Evolutionary conservation across 1,140 invertebrate species (phyloP).

Genomic region (Melanaphis sacchari): DNA sequence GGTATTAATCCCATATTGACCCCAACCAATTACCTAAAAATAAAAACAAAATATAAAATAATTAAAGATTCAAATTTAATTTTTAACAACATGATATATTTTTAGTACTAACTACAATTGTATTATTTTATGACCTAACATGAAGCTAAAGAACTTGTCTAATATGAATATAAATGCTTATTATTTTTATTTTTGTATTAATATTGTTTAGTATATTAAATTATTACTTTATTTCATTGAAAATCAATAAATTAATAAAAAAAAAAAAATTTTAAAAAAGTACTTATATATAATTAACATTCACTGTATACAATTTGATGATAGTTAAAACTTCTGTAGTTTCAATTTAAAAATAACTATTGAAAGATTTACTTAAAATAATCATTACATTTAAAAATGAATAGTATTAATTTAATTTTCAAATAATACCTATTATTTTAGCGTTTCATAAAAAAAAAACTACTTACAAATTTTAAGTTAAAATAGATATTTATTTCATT

Average conservation of each 20-base stretch:
- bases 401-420: too few relatives aligned
- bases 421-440: too few relatives aligned
- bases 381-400: too few relatives aligned
- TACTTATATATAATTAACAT: not conserved
- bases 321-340: not conserved
- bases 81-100: not conserved
- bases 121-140: not conserved
- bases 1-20: slow-evolving; percentile 20
- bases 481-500: not conserved
- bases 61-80: not conserved
- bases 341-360: not conserved
- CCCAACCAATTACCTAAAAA: slow-evolving; percentile 42
- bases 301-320: not conserved
- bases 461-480: not conserved
- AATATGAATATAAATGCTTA: not conserved
- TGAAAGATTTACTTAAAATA: too few relatives aligned
- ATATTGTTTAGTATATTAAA: not conserved
- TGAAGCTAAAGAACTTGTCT: too few relatives aligned
- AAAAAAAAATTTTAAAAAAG: not conserved
- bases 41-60: slow-evolving; percentile 22
- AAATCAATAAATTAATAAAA: not conserved
- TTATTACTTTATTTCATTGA: not conserved
- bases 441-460: too few relatives aligned
- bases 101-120: not conserved
- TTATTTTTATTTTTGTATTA: not conserved